These are phyloP conservation scores for Arvicola amphibius DNA, from an alignment of 2,797 vertebrate genomes.

Conservation along the genomic window DNA sequence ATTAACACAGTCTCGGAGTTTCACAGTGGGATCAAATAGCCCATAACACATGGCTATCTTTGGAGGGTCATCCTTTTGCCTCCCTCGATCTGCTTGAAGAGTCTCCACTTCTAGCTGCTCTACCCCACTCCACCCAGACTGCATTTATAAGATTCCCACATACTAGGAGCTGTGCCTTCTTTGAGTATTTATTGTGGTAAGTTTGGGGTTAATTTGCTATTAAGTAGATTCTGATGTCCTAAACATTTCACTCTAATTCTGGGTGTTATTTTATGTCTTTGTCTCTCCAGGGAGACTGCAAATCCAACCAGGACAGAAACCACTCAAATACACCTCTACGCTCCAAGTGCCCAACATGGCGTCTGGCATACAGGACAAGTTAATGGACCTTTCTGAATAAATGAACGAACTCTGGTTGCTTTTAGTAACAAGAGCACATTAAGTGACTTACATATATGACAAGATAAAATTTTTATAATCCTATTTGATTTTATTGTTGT, in stretches of 20 bases:
- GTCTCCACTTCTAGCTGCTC: not conserved
- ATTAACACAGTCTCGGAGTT: not conserved
- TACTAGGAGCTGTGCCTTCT: not conserved
- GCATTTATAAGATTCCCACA: not conserved
- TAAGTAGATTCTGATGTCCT: not conserved
- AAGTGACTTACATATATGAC: not conserved
- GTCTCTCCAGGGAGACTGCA: not conserved
- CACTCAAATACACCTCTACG: not conserved
- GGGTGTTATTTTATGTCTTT: not conserved
- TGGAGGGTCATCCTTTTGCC: not conserved
- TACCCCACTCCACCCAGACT: not conserved
- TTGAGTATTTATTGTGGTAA: not conserved
- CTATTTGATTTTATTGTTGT: not conserved
- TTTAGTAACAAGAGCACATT: conserved; percentile 9
- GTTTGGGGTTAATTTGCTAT: not conserved
- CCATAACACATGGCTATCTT: not conserved
- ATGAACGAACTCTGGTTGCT: not conserved
- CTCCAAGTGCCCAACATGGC: not conserved
- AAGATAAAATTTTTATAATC: not conserved
- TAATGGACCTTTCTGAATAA: not conserved
- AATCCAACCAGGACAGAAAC: not conserved
- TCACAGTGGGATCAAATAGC: not conserved
- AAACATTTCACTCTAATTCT: not conserved
- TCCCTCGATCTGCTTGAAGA: not conserved
- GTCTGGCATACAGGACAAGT: not conserved